A percentile compares a stretch with the other conserved stretches of the same genome.
Evolutionary conservation across 37 sponge, comb jelly and placozoan species (phyloP).

Genomic region (Lycopodina hypogea): DNA sequence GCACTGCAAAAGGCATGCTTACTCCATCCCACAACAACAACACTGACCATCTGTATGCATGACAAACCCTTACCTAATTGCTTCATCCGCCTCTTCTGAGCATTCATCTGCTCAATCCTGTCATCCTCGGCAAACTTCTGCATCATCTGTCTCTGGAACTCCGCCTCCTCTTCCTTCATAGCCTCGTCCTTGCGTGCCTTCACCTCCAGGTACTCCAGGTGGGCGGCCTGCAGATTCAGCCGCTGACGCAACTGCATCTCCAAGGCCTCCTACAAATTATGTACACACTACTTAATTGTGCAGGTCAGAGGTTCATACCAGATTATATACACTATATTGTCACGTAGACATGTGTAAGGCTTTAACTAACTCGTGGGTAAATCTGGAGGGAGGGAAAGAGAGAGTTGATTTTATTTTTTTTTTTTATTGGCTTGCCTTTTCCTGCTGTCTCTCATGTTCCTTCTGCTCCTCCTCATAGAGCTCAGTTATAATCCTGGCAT

Average conservation of each 20-base stretch:
- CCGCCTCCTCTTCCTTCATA: slow-evolving; percentile 81
- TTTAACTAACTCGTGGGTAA: no score
- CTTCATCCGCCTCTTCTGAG: slow-evolving; percentile 96
- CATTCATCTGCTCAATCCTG: slow-evolving; percentile 94
- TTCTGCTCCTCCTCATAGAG: slow-evolving; percentile 92
- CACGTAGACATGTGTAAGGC: no score
- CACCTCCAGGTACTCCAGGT: slow-evolving; percentile 68
- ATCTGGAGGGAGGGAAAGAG: no score
- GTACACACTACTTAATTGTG: background rate
- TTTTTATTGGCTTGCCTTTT: slow-evolving; percentile 49
- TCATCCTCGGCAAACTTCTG: slow-evolving; percentile 98
- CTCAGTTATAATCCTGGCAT: slow-evolving; percentile 85
- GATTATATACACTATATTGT: background rate
- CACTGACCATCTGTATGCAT: background rate
- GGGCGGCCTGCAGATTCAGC: slow-evolving; percentile 83
- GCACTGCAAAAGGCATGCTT: background rate
- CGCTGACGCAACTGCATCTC: slow-evolving; percentile 79
- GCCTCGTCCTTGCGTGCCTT: slow-evolving; percentile 68
- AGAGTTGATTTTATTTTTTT: no score
- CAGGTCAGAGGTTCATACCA: background rate
- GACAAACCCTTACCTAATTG: slow-evolving; percentile 58
- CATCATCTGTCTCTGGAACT: slow-evolving; percentile 90
- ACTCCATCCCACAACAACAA: background rate
- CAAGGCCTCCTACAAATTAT: slow-evolving; percentile 26
- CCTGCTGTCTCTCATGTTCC: slow-evolving; percentile 83